Base-by-base conservation (phyloP, 1,140 invertebrate species). In the Drosophila pseudoananassae region DNA sequence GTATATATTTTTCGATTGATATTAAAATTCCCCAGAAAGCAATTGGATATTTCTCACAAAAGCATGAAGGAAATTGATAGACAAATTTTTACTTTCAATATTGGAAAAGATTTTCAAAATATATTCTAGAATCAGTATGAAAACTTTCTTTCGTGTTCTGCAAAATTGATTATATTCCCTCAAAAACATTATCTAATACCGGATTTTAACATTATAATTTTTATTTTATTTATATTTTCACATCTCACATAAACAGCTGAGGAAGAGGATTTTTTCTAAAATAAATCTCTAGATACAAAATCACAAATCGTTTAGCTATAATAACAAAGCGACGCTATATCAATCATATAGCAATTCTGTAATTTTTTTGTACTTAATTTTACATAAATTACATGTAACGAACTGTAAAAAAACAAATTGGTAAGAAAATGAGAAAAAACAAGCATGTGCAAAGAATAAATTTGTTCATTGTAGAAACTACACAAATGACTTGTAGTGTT, bases 381-480 rank as follows among this genome's bases (percentile, higher is more conserved):
- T 83, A 87, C 82, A 88, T 88, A 88, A 88, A 87, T 87, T 88
- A 87, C 82, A 88, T 78, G 71, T 88, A 87, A 88, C 82, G 83
- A 87, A 85, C 55, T 59, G 75, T 79, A 74, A 75, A 80, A 84
- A 81, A 78, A 59, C 72, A 81, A 81, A 88, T 88, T 88, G 83
- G 83, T 88, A 88, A 88, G 83, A 88, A 78, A 51, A 66, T 55
- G 17, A 49, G 46, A 33, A 20, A 29, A 68, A 52, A 54, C 63
- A 20, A 83, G 65, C 83, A 82, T 88, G 83, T 65, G 49, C 53
- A 59, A 78, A 12, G 20, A 15, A 66, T 36, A 63, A 87, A 82
- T 69, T 75, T 64, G 54, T 77, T 82, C 81, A 72, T 68, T 57
- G 55, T 68, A 69, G 54, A 75, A 84, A 57, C 82, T 82, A 87